Conservation (phyloP, 2,113 vertebrate genomes). For the Stegastes partitus region DNA sequence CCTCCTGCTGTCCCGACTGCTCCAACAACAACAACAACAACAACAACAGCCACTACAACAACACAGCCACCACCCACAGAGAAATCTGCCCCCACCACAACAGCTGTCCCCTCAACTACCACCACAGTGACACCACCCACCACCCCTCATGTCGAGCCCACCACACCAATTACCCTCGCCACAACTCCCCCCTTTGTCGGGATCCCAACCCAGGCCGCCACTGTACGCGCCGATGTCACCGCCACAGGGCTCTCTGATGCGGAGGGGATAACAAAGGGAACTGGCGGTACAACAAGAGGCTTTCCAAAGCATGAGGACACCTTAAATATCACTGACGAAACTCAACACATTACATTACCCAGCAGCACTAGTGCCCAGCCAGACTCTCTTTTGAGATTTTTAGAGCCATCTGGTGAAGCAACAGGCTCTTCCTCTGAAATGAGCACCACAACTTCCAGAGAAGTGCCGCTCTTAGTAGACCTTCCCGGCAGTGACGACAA, state of each 20-base stretch:
- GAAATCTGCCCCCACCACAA: slow-evolving; percentile 55
- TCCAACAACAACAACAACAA: slow-evolving; percentile 45
- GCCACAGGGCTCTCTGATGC: slow-evolving; percentile 27
- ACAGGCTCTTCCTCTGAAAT: slow-evolving; percentile 48
- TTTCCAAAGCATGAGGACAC: slow-evolving; percentile 28
- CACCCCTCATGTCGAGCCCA: slow-evolving; percentile 48
- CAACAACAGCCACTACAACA: slow-evolving; percentile 23
- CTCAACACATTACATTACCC: slow-evolving; percentile 44
- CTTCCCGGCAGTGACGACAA: slow-evolving; percentile 2
- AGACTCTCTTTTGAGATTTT: slow-evolving; percentile 34
- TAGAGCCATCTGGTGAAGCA: slow-evolving; percentile 47
- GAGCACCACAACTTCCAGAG: slow-evolving; percentile 50
- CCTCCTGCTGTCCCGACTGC: slow-evolving; percentile 47
- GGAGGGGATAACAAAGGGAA: slow-evolving; percentile 15
- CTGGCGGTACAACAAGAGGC: slow-evolving; percentile 9
- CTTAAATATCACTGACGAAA: slow-evolving; percentile 19
- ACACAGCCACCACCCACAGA: slow-evolving; percentile 51
- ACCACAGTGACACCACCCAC: slow-evolving; percentile 45
- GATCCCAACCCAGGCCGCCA: slow-evolving; percentile 41
- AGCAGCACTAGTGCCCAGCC: slow-evolving; percentile 45
- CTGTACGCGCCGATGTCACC: slow-evolving; percentile 18
- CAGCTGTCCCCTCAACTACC: slow-evolving; percentile 42
- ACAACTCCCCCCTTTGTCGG: slow-evolving; percentile 48
- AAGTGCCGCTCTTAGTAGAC: slow-evolving; percentile 28
- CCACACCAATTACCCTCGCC: slow-evolving; percentile 26